Conservation (phyloP, 2,797 vertebrate species). For the Rhodeus uyekii region DNA sequence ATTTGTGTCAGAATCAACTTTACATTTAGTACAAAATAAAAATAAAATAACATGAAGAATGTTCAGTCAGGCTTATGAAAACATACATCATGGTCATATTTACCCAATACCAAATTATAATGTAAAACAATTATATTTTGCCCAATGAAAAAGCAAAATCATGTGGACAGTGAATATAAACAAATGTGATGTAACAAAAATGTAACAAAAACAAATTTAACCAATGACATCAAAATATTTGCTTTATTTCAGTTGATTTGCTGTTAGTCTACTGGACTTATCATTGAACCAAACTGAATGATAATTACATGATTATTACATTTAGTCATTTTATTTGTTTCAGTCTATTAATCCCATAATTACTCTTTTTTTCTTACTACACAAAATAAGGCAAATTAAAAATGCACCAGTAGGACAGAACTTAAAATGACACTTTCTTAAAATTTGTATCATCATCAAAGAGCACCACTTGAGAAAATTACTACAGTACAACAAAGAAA, state of each 20-base stretch:
- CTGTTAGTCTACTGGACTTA: background rate
- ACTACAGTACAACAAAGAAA: background rate
- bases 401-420: background rate
- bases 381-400: conserved; percentile 29
- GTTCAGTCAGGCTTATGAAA: background rate
- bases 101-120: background rate
- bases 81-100: background rate
- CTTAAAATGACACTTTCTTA: conserved; percentile 12
- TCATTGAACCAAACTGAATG: background rate
- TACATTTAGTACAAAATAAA: background rate
- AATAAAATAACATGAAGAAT: background rate
- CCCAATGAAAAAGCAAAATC: background rate
- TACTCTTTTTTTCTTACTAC: background rate
- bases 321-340: background rate
- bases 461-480: background rate
- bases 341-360: background rate
- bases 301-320: background rate
- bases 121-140: background rate
- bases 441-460: background rate
- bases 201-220: background rate
- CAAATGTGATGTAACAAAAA: background rate
- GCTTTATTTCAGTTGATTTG: background rate
- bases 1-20: conserved; percentile 57
- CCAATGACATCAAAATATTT: background rate
- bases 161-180: background rate